A percentile compares a stretch with the other conserved stretches of the same genome.
Conservation (phyloP, 2,888 invertebrate species). For the Lapara coniferarum region DNA sequence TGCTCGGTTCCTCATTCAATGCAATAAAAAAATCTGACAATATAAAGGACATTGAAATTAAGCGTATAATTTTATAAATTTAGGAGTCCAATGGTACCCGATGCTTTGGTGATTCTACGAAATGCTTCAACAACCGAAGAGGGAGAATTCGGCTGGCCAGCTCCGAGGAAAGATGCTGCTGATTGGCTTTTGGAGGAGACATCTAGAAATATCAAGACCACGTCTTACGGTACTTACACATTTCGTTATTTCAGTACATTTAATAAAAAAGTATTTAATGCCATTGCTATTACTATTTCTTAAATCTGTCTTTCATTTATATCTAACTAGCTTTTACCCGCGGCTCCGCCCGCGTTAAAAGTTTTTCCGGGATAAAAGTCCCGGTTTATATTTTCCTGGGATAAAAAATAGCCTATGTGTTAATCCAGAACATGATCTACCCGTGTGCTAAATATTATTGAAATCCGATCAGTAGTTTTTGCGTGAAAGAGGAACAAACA, state of each 20-base stretch:
- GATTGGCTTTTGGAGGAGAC: conserved; percentile 86
- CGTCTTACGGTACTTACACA: conserved; percentile 72
- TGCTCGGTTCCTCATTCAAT: too few relatives aligned
- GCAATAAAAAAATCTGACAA: too few relatives aligned
- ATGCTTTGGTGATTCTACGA: conserved; percentile 82
- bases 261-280: neutral
- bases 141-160: conserved; percentile 87
- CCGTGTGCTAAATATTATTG: too few relatives aligned
- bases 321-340: too few relatives aligned
- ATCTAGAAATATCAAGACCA: conserved; percentile 82
- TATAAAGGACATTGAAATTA: too few relatives aligned
- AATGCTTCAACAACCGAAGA: conserved; percentile 87
- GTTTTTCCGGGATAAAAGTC: too few relatives aligned
- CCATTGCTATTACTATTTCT: neutral
- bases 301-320: neutral
- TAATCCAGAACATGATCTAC: too few relatives aligned
- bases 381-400: too few relatives aligned
- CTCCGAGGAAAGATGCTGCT: conserved; percentile 83
- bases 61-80: conserved; percentile 27
- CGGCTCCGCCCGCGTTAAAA: too few relatives aligned
- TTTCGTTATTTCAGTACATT: neutral
- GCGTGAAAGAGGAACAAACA: too few relatives aligned
- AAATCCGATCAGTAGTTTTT: too few relatives aligned
- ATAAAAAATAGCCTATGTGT: too few relatives aligned
- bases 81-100: conserved; percentile 81